Evolutionary conservation across 1,140 invertebrate genomes (phyloP), one percentile per base, ranked within the genome.

Genomic region (Brachionus sp.): DNA sequence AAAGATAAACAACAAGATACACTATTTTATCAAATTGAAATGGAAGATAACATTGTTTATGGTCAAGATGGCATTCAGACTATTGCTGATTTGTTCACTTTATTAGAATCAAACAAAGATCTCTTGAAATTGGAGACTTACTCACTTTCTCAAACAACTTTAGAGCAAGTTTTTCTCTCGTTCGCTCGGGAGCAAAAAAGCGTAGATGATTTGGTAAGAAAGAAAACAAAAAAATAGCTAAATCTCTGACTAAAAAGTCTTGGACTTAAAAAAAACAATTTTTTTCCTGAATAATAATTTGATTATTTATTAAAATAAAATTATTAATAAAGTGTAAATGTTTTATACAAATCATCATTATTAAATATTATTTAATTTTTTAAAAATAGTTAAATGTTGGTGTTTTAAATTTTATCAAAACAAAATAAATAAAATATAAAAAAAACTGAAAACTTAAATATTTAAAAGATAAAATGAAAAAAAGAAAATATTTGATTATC

Each of bases 101-200:
- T 83, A 23, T 9, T 83, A 84, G 50, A 53, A 84, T 84, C 83
- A 44, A 42, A 70, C 77, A 70, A 73, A 62, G 77, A 84, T 29
- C 73, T 50, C 62, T 10, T 80, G 9, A 70, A 68, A 35, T 87
- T 90, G 57, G 89, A 89, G 78, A 90, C 90, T 84, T 90, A 90
- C 84, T 90, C 89, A 44, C 88, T 91, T 39, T 89, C 88, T 82
- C 90, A 91, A 86, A 90, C 90, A 84, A 90, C 88, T 29, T 86
- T 91, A 66, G 90, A 91, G 83, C 90, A 90, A 87, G 90, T 90
- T 3, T 83, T 83, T 33, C n/a, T 73, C 16, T 66, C 64, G 9
- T 83, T 83, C 23, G 82, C 77, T 42, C 46, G 50, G 19, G 77
- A 80, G 50, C 77, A 57, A 66, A 80, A 80, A 80, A 66, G 50